Conservation (phyloP, 2,113 vertebrate species). For the Chionodraco myersi region DNA sequence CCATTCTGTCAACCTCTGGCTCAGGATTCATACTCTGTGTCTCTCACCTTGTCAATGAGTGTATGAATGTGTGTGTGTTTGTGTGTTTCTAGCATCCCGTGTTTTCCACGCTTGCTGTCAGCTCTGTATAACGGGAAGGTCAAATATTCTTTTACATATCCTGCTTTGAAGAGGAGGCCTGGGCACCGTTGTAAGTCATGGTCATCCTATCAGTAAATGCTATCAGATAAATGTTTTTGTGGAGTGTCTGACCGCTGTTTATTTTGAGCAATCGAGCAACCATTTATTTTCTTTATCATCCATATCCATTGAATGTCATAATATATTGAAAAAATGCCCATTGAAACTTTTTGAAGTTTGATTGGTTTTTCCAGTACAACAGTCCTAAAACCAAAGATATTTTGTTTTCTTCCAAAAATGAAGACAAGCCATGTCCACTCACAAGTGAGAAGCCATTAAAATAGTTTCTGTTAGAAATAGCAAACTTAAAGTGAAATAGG, state of each 20-base stretch:
- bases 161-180: slow-evolving; percentile 54
- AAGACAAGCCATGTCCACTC: neutral
- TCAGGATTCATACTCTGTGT: slow-evolving; percentile 22
- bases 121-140: slow-evolving; percentile 44
- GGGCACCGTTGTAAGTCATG: slow-evolving; percentile 26
- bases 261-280: neutral
- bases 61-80: neutral
- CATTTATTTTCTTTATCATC: neutral
- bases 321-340: neutral
- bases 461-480: neutral
- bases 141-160: slow-evolving; percentile 62
- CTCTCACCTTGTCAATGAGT: slow-evolving; percentile 13
- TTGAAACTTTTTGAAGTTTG: neutral
- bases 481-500: neutral
- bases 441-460: neutral
- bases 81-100: slow-evolving; percentile 26
- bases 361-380: neutral
- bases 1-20: slow-evolving; percentile 34
- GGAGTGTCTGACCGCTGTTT: too few relatives aligned
- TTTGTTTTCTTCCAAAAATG: neutral
- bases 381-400: neutral
- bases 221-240: neutral
- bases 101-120: slow-evolving; percentile 6
- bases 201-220: slow-evolving; percentile 31
- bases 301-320: neutral